phyloP scores from a whole-genome alignment of 2,888 invertebrate genomes.

The Ctenicera cuprea region DNA sequence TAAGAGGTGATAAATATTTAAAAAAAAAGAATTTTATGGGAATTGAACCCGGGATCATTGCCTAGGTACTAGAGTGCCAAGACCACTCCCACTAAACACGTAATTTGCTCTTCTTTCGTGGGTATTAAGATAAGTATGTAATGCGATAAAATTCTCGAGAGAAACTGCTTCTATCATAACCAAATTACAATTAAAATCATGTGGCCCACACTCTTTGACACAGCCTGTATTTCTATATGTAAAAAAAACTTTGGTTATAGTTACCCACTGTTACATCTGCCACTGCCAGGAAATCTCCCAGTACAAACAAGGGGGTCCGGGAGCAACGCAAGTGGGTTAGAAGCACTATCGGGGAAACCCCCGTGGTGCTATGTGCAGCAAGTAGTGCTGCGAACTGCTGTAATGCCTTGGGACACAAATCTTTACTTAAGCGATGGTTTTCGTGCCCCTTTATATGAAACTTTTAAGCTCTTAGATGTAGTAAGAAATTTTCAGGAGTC shows the following conservation, averaged over 20 bases:
- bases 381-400: slow-evolving; percentile 82
- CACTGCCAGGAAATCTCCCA: slow-evolving; percentile 93
- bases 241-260: slow-evolving; percentile 71
- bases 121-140: no score
- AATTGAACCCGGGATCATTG: no score
- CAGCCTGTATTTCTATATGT: neutral
- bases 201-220: no score
- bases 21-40: no score
- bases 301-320: slow-evolving; percentile 79
- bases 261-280: slow-evolving; percentile 89
- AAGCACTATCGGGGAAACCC: slow-evolving; percentile 67
- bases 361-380: slow-evolving; percentile 85
- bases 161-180: no score
- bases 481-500: slow-evolving; percentile 88
- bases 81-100: no score
- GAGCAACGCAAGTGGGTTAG: slow-evolving; percentile 69
- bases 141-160: no score
- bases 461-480: slow-evolving; percentile 90
- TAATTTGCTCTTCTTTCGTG: no score
- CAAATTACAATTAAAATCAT: no score
- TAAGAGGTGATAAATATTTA: no score
- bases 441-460: slow-evolving; percentile 91
- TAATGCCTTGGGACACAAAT: slow-evolving; percentile 91
- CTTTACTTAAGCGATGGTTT: slow-evolving; percentile 93
- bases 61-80: no score